Conservation (phyloP, 2,797 vertebrate genomes). For the Platyrinchus mystaceus region DNA sequence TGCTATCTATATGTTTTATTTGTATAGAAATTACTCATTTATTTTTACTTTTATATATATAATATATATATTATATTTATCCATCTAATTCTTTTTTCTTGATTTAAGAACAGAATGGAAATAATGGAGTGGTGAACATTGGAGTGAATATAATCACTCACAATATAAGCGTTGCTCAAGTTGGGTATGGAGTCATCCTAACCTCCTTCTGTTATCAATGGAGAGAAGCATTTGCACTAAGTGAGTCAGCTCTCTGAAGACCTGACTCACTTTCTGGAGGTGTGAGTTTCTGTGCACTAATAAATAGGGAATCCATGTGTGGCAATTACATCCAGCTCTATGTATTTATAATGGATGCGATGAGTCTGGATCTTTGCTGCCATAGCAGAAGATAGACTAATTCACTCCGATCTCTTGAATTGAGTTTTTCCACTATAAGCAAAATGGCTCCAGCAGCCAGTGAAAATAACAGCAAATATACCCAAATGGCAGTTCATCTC, state of each 20-base stretch:
- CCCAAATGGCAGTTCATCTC: not conserved
- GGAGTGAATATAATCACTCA: not conserved
- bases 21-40: not conserved
- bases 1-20: not conserved
- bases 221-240: not conserved
- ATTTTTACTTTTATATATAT: not conserved
- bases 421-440: not conserved
- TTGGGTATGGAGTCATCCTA: not conserved
- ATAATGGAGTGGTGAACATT: not conserved
- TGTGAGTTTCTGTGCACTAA: not conserved
- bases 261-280: not conserved
- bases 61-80: not conserved
- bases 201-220: not conserved
- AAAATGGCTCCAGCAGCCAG: not conserved
- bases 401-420: not conserved
- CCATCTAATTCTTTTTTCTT: not conserved
- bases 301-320: not conserved
- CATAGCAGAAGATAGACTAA: not conserved
- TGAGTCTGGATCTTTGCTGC: not conserved
- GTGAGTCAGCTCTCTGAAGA: not conserved
- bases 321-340: not conserved
- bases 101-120: not conserved
- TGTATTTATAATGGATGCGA: not conserved
- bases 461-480: not conserved
- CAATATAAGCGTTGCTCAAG: not conserved